These are phyloP conservation scores for Habropoda laboriosa DNA, from an alignment of 1,140 invertebrate genomes.

Conservation along the genomic window DNA sequence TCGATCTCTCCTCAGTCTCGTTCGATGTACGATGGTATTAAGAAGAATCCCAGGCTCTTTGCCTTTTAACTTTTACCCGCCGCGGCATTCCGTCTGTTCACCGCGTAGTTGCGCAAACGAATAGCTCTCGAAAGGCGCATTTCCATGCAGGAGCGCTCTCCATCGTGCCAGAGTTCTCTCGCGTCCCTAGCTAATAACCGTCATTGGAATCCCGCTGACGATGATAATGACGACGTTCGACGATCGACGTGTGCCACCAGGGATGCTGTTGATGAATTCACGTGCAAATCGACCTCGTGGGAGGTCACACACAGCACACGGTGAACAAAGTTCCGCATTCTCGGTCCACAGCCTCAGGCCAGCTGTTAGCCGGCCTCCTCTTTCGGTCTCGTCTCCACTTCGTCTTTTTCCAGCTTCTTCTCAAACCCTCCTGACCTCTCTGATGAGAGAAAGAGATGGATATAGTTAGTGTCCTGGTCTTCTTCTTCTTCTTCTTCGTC, in stretches of 20 bases:
- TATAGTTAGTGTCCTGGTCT: neutral
- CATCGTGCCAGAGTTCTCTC: too few species aligned
- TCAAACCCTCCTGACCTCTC: constrained; percentile 51
- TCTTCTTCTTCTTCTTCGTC: too few species aligned
- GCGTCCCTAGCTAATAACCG: constrained; percentile 33
- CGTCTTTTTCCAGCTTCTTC: constrained; percentile 49
- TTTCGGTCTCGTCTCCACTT: constrained; percentile 46
- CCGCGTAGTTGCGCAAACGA: constrained; percentile 56
- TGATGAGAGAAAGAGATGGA: constrained; percentile 2
- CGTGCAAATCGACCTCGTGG: constrained; percentile 73
- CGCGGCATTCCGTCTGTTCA: constrained; percentile 31
- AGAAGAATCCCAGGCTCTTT: constrained; percentile 40
- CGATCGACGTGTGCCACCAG: neutral
- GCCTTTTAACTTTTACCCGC: constrained; percentile 56
- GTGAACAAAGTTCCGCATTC: constrained; percentile 78
- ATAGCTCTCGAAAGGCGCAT: constrained; percentile 27
- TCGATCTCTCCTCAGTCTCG: neutral
- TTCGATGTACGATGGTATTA: constrained; percentile 25
- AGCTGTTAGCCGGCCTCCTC: constrained; percentile 61
- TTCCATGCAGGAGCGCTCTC: neutral
- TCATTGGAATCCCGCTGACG: constrained; percentile 15
- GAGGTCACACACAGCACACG: constrained; percentile 53
- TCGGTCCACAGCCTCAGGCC: constrained; percentile 78
- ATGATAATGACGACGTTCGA: constrained; percentile 29
- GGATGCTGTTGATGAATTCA: constrained; percentile 67